A percentile compares a stretch with the other conserved stretches of the same genome.
phyloP scores from a whole-genome alignment of 2,888 invertebrate species.

The Eustalomyia histrio region DNA sequence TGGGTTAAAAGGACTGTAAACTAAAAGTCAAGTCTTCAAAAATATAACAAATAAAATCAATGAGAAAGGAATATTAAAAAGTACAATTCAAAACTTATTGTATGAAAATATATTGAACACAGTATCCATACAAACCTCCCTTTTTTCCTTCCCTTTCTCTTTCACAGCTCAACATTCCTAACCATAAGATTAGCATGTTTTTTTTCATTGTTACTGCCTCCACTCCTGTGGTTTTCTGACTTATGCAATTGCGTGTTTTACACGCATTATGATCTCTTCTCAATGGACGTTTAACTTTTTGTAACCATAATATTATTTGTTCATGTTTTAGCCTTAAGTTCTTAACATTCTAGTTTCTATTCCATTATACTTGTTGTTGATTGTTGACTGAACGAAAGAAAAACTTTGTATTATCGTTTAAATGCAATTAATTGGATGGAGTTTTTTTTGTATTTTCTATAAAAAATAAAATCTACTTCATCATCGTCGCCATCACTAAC shows the following conservation, averaged over 20 bases:
- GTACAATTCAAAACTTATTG: not conserved
- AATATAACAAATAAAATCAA: too few relatives aligned
- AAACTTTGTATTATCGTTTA: conserved; percentile 41
- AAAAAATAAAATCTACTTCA: conserved; percentile 32
- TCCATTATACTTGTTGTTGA: not conserved
- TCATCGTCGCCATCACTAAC: conserved; percentile 23
- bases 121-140: conserved; percentile 4
- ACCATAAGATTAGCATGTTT: conserved; percentile 21
- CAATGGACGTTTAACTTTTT: conserved; percentile 39
- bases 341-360: conserved; percentile 10
- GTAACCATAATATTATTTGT: conserved; percentile 14
- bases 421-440: conserved; percentile 57
- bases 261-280: conserved; percentile 49
- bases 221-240: not conserved
- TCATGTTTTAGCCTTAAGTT: conserved; percentile 34
- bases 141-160: too few relatives aligned
- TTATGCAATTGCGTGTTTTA: conserved; percentile 57
- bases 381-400: conserved; percentile 1
- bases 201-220: not conserved
- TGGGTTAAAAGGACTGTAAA: too few relatives aligned
- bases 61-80: too few relatives aligned
- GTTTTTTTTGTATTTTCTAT: conserved; percentile 27
- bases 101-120: not conserved
- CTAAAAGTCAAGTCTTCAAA: too few relatives aligned
- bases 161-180: not conserved